phyloP scores from a whole-genome alignment of 2,888 invertebrate species.

The Boloria euphrosyne region DNA sequence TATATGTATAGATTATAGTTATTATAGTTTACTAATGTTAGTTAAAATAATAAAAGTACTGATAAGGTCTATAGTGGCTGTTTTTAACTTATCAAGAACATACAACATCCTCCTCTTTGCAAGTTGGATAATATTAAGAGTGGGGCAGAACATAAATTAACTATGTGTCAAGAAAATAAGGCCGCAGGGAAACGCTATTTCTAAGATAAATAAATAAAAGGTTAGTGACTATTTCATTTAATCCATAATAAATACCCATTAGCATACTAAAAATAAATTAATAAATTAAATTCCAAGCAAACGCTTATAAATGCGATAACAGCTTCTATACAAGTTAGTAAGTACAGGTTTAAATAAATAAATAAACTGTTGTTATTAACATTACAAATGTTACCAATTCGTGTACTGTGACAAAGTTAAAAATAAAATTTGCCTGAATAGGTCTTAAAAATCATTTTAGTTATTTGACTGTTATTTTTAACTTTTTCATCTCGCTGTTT shows the following conservation, averaged over 20 bases:
- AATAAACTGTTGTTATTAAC: slow-evolving; percentile 63
- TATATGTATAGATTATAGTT: too few relatives aligned
- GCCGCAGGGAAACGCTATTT: too few relatives aligned
- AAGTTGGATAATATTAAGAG: too few relatives aligned
- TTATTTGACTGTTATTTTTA: slow-evolving; percentile 38
- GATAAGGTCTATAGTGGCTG: too few relatives aligned
- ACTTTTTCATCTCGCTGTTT: slow-evolving; percentile 44
- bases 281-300: slow-evolving; percentile 61
- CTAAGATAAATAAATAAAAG: slow-evolving; percentile 23
- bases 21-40: too few relatives aligned
- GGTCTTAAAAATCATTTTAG: neutral
- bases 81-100: too few relatives aligned
- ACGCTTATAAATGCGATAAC: slow-evolving; percentile 73
- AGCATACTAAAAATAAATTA: slow-evolving; percentile 65
- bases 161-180: too few relatives aligned
- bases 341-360: slow-evolving; percentile 64
- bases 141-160: too few relatives aligned
- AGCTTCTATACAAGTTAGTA: slow-evolving; percentile 71
- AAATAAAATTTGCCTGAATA: slow-evolving; percentile 36
- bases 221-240: slow-evolving; percentile 68
- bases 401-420: slow-evolving; percentile 44
- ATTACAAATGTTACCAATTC: slow-evolving; percentile 49
- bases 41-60: too few relatives aligned
- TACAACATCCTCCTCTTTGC: too few relatives aligned
- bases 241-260: slow-evolving; percentile 69